These are phyloP conservation scores for Malurus alboscapulatus DNA, from an alignment of 2,113 vertebrate species.

Conservation along the genomic window DNA sequence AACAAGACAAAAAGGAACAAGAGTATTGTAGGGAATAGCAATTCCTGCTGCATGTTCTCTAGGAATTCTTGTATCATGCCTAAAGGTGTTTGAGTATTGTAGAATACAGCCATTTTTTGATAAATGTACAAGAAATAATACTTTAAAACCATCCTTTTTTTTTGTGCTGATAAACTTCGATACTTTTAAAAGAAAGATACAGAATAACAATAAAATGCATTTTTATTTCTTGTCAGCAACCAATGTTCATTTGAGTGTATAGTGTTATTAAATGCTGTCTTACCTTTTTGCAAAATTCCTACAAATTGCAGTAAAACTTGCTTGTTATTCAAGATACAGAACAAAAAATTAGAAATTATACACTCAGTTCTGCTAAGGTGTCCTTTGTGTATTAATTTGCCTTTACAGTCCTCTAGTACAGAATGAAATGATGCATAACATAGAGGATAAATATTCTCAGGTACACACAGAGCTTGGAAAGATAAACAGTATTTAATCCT, in stretches of 20 bases:
- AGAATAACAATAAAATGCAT: neutral
- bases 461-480: neutral
- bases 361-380: neutral
- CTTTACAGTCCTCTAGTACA: neutral
- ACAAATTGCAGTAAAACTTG: neutral
- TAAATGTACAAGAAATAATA: neutral
- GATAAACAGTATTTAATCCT: neutral
- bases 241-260: neutral
- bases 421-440: neutral
- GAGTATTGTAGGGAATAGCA: neutral
- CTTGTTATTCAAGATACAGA: neutral
- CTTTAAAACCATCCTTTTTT: neutral
- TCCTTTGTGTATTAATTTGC: neutral
- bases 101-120: neutral
- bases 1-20: neutral
- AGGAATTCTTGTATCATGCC: neutral
- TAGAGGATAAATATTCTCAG: neutral
- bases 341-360: neutral
- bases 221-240: neutral
- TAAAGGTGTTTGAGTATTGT: neutral
- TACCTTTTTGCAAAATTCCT: neutral
- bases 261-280: neutral
- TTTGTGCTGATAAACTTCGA: neutral
- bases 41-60: neutral
- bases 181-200: neutral